These are phyloP conservation scores for Agrochola lota DNA, from an alignment of 2,888 invertebrate genomes.

Conservation along the genomic window DNA sequence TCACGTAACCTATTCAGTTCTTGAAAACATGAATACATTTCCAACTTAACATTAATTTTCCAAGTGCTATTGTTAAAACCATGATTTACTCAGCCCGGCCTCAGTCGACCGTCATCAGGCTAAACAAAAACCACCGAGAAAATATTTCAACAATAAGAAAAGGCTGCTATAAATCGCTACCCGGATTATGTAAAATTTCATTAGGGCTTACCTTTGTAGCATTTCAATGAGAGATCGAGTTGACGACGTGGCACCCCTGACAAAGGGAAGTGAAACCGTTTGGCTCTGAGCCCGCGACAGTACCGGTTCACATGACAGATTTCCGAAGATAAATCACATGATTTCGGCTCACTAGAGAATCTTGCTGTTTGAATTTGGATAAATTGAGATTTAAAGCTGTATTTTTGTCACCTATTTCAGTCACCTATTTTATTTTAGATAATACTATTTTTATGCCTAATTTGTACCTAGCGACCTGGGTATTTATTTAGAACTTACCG, in stretches of 20 bases:
- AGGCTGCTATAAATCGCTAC: conserved; percentile 50
- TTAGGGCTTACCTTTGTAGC: conserved; percentile 55
- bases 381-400: conserved; percentile 4
- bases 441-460: not conserved
- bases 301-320: conserved; percentile 61
- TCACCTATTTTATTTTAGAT: not conserved
- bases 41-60: conserved; percentile 32
- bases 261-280: conserved; percentile 70
- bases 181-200: conserved; percentile 61
- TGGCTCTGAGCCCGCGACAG: conserved; percentile 70
- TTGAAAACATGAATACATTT: conserved; percentile 19
- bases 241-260: conserved; percentile 65
- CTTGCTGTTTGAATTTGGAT: conserved; percentile 26
- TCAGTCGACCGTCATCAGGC: conserved; percentile 39
- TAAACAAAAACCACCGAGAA: conserved; percentile 48
- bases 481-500: not conserved
- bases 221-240: conserved; percentile 44
- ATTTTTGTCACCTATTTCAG: conserved; percentile 15
- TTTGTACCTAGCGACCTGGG: not conserved
- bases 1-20: conserved; percentile 19
- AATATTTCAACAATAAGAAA: conserved; percentile 58
- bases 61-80: conserved; percentile 42
- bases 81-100: conserved; percentile 42
- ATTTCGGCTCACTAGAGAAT: conserved; percentile 40
- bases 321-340: conserved; percentile 61